Evolutionary conservation across 2,797 vertebrate species (phyloP).

Genomic region (Cheirogaleus major): DNA sequence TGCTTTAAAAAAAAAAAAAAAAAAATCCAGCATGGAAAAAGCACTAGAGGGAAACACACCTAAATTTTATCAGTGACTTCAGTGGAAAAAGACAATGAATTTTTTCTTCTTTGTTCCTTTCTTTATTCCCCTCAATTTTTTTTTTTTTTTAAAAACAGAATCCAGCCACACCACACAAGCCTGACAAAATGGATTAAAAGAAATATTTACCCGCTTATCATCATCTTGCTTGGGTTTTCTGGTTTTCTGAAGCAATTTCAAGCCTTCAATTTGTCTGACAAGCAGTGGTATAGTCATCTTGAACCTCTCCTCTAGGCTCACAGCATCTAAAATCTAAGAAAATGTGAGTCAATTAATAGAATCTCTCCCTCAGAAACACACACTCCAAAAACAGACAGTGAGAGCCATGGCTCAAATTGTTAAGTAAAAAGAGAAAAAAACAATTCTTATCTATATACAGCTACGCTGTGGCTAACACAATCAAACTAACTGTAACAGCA

Average conservation of each 20-base stretch:
- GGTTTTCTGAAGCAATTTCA: slow-evolving; percentile 96
- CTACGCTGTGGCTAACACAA: not conserved
- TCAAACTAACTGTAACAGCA: not conserved
- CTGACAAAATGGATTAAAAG: not conserved
- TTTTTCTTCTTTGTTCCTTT: not conserved
- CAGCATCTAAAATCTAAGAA: slow-evolving; percentile 94
- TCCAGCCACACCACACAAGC: not conserved
- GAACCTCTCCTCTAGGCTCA: slow-evolving; percentile 95
- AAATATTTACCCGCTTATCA: slow-evolving; percentile 91
- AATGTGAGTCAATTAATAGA: not conserved
- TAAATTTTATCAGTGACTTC: not conserved
- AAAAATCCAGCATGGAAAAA: not conserved
- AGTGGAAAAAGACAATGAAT: not conserved
- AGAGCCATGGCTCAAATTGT: not conserved
- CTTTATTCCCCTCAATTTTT: not conserved
- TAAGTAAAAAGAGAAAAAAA: not conserved
- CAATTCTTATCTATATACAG: not conserved
- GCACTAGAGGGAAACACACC: not conserved
- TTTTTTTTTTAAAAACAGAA: not conserved
- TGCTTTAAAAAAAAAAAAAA: not conserved
- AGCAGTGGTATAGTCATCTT: slow-evolving; percentile 95
- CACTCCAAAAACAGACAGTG: not conserved
- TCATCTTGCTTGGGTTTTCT: slow-evolving; percentile 91
- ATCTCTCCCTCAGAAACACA: not conserved
- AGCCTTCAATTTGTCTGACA: slow-evolving; percentile 95